A percentile compares a stretch with the other conserved stretches of the same genome.
phyloP scores from a whole-genome alignment of 2,888 invertebrate genomes.

The Lepidocyrtoides sp. region DNA sequence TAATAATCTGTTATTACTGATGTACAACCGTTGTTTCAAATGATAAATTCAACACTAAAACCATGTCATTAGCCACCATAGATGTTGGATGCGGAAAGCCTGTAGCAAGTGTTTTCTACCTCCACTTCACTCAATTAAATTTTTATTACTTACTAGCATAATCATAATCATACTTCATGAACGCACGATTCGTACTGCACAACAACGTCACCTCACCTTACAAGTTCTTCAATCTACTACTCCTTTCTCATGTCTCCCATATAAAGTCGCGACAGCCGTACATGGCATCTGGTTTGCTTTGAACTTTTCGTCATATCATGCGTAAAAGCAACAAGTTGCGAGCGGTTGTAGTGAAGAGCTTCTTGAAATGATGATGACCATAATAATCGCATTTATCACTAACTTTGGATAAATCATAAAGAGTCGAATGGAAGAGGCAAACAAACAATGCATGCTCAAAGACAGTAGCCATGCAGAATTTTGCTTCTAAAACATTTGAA shows the following conservation, averaged over 20 bases:
- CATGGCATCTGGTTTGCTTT: conserved; percentile 26
- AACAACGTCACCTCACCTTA: neutral
- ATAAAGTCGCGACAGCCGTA: neutral
- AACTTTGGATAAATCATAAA: neutral
- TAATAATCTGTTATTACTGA: conserved; percentile 11
- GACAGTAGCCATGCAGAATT: neutral
- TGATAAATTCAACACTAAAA: neutral
- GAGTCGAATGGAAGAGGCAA: neutral
- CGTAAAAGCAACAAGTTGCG: neutral
- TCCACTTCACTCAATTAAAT: conserved; percentile 2
- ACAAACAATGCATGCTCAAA: neutral
- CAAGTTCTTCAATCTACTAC: neutral
- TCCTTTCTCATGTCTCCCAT: neutral
- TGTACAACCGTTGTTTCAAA: conserved; percentile 26
- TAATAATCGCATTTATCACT: conserved; percentile 10
- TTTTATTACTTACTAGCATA: neutral
- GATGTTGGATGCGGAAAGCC: neutral
- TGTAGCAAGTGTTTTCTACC: neutral
- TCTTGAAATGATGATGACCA: neutral
- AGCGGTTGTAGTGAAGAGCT: neutral
- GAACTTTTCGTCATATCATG: neutral
- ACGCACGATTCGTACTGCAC: neutral
- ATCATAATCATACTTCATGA: conserved; percentile 4
- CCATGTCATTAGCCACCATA: neutral
- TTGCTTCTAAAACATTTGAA: neutral